A percentile compares a stretch with the other conserved stretches of the same genome.
Evolutionary conservation across 2,797 vertebrate species (phyloP).

Genomic region (Crax fasciolata): DNA sequence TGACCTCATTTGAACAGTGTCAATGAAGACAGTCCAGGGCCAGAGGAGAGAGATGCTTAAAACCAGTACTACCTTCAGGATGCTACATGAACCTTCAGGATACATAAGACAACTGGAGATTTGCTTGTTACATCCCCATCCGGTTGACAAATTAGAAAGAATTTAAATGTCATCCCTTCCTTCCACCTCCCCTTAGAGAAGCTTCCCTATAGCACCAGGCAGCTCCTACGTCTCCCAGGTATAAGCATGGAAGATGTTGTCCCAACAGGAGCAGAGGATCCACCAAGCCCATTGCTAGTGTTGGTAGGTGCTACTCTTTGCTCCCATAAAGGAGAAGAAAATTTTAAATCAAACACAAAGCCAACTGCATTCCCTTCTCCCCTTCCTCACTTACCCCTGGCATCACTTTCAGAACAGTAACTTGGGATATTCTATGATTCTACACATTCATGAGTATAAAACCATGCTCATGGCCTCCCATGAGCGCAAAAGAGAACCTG

Average conservation of each 20-base stretch:
- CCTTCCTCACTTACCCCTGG: neutral
- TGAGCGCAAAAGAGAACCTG: neutral
- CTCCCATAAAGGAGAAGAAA: neutral
- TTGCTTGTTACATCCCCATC: neutral
- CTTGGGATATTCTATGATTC: too few relatives aligned
- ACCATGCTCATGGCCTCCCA: neutral
- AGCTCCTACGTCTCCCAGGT: neutral
- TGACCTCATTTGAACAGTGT: neutral
- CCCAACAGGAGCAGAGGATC: neutral
- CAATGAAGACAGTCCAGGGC: neutral
- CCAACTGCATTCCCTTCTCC: neutral
- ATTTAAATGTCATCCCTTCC: neutral
- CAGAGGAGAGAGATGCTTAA: neutral
- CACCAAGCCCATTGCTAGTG: neutral
- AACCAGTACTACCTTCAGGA: neutral
- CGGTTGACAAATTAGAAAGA: neutral
- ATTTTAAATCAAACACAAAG: neutral
- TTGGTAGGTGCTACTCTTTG: neutral
- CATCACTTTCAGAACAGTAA: neutral
- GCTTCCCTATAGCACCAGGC: neutral
- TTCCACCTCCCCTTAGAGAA: neutral
- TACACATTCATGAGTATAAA: conserved; percentile 13
- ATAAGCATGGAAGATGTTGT: neutral
- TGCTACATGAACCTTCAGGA: neutral
- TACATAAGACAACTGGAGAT: fast-evolving